Base-by-base conservation (phyloP, 1,140 invertebrate genomes). In the Heliconius congener region DNA sequence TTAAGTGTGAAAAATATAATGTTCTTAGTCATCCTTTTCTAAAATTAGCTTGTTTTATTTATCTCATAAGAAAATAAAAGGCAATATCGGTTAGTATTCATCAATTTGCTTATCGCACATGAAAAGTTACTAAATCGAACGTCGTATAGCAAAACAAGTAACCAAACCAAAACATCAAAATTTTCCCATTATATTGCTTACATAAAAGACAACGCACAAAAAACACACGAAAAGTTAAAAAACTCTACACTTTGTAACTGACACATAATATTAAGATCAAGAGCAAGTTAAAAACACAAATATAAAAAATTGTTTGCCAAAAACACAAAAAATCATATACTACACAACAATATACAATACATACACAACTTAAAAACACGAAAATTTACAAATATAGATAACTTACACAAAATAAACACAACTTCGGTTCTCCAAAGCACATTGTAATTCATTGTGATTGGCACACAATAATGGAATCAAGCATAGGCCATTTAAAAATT, bases 391-490 rank as follows among this genome's bases (percentile, higher is more conserved):
- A 93, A 89, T 87, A 91, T 87, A 91, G 90, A 93, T 89, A 86
- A 91, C 91, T 91, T 92, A 88, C 89, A 90, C 3, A 30, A 27
- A 66, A 89, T 84, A 90, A 88, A 89, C 89, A 91, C 89, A 91
- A 90, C 88, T 89, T 93, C 93, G 91, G 90, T 82, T 82, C 85
- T 85, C 80, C 87, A 94, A 93, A 92, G 91, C 91, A 94, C 92
- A 94, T 93, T 93, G 93, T 94, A 93, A 93, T 93, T 94, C 93
- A 93, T 84, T 75, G 84, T 93, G 93, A 94, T 94, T 94, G 93
- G 93, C 93, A 94, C 90, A 94, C 93, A 94, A 94, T 94, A 93
- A 94, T 91, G 90, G 91, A 93, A 92, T 93, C 92, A 93, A 93
- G 91, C 88, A 88, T 93, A 92, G 89, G 87, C 90, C 91, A 92